phyloP scores from a whole-genome alignment of 2,888 invertebrate species.

The Polylopha cassiicola region DNA sequence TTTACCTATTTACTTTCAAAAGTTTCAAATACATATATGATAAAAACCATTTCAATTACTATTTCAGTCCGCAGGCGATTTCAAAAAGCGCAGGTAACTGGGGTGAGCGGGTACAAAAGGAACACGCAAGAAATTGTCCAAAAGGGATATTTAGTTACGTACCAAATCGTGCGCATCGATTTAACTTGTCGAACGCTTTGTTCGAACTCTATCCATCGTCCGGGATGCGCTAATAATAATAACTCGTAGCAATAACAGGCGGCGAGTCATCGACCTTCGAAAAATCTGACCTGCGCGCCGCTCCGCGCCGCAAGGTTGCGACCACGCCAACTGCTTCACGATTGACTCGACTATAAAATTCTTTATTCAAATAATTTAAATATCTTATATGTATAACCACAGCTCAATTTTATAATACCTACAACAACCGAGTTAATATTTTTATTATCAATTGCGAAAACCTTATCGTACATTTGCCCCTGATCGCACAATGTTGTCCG shows the following conservation, averaged over 20 bases:
- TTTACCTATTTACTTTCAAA: too few relatives aligned
- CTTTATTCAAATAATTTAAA: conserved; percentile 14
- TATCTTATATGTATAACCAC: not conserved
- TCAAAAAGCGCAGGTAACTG: conserved; percentile 14
- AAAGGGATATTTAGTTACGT: conserved; percentile 24
- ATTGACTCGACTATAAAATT: conserved; percentile 25
- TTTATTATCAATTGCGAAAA: conserved; percentile 26
- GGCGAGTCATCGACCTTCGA: conserved; percentile 75
- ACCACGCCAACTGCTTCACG: conserved; percentile 32
- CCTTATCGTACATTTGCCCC: conserved; percentile 54
- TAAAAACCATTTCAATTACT: too few relatives aligned
- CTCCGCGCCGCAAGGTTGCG: conserved; percentile 61
- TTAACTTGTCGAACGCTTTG: conserved; percentile 32
- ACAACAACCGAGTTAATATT: conserved; percentile 12
- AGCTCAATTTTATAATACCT: conserved; percentile 1
- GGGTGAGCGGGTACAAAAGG: conserved; percentile 11
- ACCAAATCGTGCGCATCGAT: conserved; percentile 35
- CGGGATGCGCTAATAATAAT: conserved; percentile 64
- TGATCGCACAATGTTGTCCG: conserved; percentile 27
- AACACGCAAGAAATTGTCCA: conserved; percentile 24
- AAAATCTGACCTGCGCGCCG: conserved; percentile 73
- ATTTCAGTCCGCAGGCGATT: conserved; percentile 7
- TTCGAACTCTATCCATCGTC: conserved; percentile 32
- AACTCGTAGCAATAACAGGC: conserved; percentile 56
- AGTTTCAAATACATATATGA: too few relatives aligned